Conservation (phyloP, 1,140 invertebrate genomes). For the Hycleus phaleratus region DNA sequence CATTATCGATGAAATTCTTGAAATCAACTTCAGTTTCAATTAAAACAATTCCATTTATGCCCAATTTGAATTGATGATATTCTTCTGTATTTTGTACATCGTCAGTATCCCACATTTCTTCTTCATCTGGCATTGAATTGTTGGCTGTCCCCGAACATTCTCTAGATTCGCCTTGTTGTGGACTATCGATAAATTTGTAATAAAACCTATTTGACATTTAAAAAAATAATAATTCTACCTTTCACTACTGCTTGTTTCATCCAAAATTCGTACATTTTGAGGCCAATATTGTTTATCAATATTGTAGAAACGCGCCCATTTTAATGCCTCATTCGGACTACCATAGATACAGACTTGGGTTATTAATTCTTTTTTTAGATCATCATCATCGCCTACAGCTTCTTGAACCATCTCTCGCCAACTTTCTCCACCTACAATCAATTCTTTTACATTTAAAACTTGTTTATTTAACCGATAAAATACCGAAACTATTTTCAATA, state of each 20-base stretch:
- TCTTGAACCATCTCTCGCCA: slow-evolving; percentile 63
- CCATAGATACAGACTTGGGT: slow-evolving; percentile 44
- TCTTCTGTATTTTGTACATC: slow-evolving; percentile 23
- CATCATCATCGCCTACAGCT: slow-evolving; percentile 47
- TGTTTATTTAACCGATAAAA: slow-evolving; percentile 10
- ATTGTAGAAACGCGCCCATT: slow-evolving; percentile 54
- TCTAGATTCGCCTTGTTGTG: too few relatives aligned
- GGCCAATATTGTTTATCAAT: slow-evolving; percentile 51
- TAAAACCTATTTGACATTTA: too few relatives aligned
- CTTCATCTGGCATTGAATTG: background rate
- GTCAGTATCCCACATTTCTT: slow-evolving; percentile 30
- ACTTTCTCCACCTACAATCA: slow-evolving; percentile 45
- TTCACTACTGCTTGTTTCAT: slow-evolving; percentile 21
- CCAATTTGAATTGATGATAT: slow-evolving; percentile 47
- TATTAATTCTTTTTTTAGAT: slow-evolving; percentile 50
- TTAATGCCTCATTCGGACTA: slow-evolving; percentile 49
- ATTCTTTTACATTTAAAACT: too few relatives aligned
- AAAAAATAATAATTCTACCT: too few relatives aligned
- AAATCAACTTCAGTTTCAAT: slow-evolving; percentile 46
- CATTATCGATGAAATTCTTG: slow-evolving; percentile 44
- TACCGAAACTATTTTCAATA: slow-evolving; percentile 50
- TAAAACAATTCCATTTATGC: slow-evolving; percentile 45
- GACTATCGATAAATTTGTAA: too few relatives aligned
- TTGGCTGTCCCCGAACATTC: too few relatives aligned
- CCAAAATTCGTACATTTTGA: slow-evolving; percentile 41